These are phyloP conservation scores for Chloroceryle amazona DNA, from an alignment of 2,797 vertebrate genomes.

Conservation along the genomic window DNA sequence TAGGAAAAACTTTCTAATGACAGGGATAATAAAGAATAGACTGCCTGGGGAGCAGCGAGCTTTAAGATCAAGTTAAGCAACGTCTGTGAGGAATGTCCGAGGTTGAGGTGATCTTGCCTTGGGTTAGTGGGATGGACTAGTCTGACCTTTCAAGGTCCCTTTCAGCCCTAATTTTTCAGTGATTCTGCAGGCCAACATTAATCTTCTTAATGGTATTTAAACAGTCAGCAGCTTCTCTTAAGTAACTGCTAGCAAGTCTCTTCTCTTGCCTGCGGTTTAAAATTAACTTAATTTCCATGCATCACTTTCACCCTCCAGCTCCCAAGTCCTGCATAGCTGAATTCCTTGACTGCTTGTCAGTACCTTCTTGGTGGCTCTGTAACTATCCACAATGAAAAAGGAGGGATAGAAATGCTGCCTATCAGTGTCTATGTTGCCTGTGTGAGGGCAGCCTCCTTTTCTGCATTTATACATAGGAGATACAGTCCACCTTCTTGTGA, in stretches of 20 bases:
- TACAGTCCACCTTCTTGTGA: neutral
- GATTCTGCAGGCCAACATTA: slow-evolving; percentile 64
- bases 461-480: neutral
- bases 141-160: slow-evolving; percentile 66
- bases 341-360: slow-evolving; percentile 32
- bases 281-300: slow-evolving; percentile 70
- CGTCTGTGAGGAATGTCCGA: slow-evolving; percentile 47
- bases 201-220: slow-evolving; percentile 75
- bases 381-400: neutral
- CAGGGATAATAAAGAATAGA: slow-evolving; percentile 69
- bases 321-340: slow-evolving; percentile 21
- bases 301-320: slow-evolving; percentile 61
- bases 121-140: slow-evolving; percentile 46
- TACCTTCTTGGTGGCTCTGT: neutral
- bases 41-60: slow-evolving; percentile 58
- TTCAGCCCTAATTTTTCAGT: slow-evolving; percentile 70
- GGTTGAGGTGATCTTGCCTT: slow-evolving; percentile 67
- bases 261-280: slow-evolving; percentile 70
- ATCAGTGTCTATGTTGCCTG: accelerated
- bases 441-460: neutral
- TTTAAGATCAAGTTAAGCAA: slow-evolving; percentile 70
- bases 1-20: slow-evolving; percentile 69
- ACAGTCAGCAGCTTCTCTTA: slow-evolving; percentile 73
- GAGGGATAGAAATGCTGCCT: neutral
- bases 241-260: slow-evolving; percentile 71